These are phyloP conservation scores for Drosophila prosaltans DNA, from an alignment of 1,140 invertebrate species.

Conservation along the genomic window DNA sequence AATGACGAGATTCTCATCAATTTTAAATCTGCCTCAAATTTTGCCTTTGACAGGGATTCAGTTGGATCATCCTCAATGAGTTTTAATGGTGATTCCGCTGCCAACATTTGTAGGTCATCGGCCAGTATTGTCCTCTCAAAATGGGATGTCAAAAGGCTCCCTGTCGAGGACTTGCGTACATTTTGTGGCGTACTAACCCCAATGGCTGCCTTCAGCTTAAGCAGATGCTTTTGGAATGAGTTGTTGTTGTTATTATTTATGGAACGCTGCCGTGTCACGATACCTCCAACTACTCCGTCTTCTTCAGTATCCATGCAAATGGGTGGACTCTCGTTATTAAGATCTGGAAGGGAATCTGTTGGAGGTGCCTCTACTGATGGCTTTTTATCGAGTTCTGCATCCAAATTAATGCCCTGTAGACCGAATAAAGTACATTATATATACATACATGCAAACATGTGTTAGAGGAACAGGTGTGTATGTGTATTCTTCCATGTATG, in stretches of 20 bases:
- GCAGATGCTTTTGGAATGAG: conserved; percentile 55
- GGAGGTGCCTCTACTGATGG: no score
- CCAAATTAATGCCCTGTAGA: background rate
- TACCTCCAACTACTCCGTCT: background rate
- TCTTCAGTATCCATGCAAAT: conserved; percentile 33
- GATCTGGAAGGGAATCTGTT: background rate
- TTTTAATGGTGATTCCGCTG: conserved; percentile 61
- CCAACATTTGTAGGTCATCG: conserved; percentile 60
- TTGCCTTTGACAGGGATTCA: conserved; percentile 24
- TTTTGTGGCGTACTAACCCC: conserved; percentile 30
- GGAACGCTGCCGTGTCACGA: background rate
- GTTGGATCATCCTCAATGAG: conserved; percentile 52
- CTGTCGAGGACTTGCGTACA: background rate
- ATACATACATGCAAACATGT: background rate
- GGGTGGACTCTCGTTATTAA: conserved; percentile 57
- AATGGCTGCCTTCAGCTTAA: conserved; percentile 47
- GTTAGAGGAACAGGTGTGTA: background rate
- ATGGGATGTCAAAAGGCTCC: background rate
- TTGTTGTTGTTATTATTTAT: conserved; percentile 13
- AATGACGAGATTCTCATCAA: conserved; percentile 51
- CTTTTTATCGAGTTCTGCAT: background rate
- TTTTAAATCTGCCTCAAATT: conserved; percentile 60
- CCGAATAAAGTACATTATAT: background rate
- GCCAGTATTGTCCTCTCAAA: conserved; percentile 38
- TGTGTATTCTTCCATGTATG: conserved; percentile 10